A percentile compares a stretch with the other conserved stretches of the same genome.
phyloP scores from a whole-genome alignment of 2,113 vertebrate genomes.

The Otolemur garnettii region DNA sequence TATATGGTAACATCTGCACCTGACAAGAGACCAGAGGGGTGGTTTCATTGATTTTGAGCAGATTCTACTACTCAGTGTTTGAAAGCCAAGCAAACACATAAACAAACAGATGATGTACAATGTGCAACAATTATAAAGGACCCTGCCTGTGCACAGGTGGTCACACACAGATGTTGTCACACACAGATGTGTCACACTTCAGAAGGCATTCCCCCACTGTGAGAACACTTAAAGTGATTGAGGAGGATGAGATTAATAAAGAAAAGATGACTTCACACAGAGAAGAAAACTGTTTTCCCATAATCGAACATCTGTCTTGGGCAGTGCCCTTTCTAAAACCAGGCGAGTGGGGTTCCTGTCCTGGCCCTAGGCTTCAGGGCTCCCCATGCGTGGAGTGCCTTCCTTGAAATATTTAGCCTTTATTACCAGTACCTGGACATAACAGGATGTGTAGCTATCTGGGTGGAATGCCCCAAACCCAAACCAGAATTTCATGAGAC shows the following conservation, averaged over 20 bases:
- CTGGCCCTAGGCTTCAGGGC: background rate
- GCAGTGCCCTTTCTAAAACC: background rate
- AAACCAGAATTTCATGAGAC: background rate
- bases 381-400: background rate
- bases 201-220: background rate
- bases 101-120: background rate
- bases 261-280: background rate
- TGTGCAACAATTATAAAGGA: background rate
- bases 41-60: constrained; percentile 35
- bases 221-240: background rate
- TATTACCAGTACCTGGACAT: background rate
- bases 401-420: background rate
- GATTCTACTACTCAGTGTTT: background rate
- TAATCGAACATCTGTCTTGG: background rate
- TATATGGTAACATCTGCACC: constrained; percentile 1
- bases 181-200: background rate
- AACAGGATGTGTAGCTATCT: background rate
- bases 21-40: background rate
- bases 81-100: background rate
- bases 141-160: background rate
- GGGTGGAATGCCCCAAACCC: background rate
- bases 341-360: background rate
- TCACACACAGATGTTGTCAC: background rate
- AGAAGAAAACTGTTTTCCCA: background rate
- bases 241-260: background rate